Percentiles rank a stretch among this genome's conserved stretches.
Conservation (phyloP, 2,797 vertebrate genomes). For the Pteropus rufus region DNA sequence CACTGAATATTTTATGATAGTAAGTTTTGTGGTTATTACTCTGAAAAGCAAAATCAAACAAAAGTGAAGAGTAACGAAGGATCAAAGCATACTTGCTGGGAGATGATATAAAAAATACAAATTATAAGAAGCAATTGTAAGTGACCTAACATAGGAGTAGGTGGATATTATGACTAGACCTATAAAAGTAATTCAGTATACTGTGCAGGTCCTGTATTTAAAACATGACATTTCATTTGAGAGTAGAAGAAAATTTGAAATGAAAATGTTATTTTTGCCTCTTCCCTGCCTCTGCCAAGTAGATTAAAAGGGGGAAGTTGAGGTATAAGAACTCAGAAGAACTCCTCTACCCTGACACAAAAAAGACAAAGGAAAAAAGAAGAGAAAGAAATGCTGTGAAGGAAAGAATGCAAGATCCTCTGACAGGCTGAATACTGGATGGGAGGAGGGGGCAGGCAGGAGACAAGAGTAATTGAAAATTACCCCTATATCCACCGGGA, state of each 20-base stretch:
- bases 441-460: background rate
- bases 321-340: background rate
- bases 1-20: background rate
- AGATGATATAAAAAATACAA: background rate
- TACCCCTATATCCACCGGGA: background rate
- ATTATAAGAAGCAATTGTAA: background rate
- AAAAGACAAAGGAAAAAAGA: background rate
- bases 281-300: background rate
- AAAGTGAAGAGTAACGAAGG: background rate
- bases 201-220: background rate
- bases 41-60: slow-evolving; percentile 18
- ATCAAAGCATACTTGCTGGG: background rate
- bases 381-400: background rate
- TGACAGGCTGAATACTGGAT: no score
- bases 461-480: background rate
- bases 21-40: background rate
- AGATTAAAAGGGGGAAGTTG: background rate
- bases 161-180: background rate
- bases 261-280: background rate
- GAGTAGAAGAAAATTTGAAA: background rate
- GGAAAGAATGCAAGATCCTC: background rate
- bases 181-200: background rate
- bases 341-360: background rate
- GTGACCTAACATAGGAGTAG: background rate
- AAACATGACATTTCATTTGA: background rate